These are phyloP conservation scores for Arge pagana DNA, from an alignment of 2,888 invertebrate species.

Conservation along the genomic window DNA sequence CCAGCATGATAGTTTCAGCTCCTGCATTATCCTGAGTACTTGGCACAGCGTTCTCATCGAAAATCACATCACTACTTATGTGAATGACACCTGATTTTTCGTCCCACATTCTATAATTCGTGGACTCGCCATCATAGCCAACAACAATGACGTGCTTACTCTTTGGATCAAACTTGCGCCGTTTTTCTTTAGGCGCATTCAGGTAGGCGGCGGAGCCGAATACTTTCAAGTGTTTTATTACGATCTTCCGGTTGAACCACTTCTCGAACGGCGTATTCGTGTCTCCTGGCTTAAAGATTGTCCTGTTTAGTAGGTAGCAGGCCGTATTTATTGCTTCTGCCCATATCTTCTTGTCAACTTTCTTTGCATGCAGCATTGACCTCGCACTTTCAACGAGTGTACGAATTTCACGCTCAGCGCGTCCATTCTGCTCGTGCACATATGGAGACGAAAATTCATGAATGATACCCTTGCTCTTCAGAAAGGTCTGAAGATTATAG, in stretches of 20 bases:
- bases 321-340: conserved; percentile 37
- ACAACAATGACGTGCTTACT: conserved; percentile 22
- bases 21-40: neutral
- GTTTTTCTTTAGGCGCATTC: conserved; percentile 21
- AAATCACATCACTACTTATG: conserved; percentile 39
- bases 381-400: conserved; percentile 3
- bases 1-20: neutral
- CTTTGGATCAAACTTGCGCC: conserved; percentile 23
- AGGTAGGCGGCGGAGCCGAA: conserved; percentile 33
- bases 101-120: conserved; percentile 30
- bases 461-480: conserved; percentile 30
- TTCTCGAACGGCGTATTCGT: conserved; percentile 23
- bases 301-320: conserved; percentile 36
- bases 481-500: conserved; percentile 21
- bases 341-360: conserved; percentile 32
- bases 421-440: conserved; percentile 1
- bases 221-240: conserved; percentile 32
- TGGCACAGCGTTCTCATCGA: too few relatives aligned
- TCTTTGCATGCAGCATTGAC: neutral
- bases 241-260: conserved; percentile 24
- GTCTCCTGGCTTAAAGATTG: conserved; percentile 21
- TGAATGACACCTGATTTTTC: conserved; percentile 37
- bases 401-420: conserved; percentile 3
- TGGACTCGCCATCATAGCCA: conserved; percentile 29
- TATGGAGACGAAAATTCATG: conserved; percentile 30